These are phyloP conservation scores for Yponomeuta cagnagella DNA, from an alignment of 2,888 invertebrate genomes.

Conservation along the genomic window DNA sequence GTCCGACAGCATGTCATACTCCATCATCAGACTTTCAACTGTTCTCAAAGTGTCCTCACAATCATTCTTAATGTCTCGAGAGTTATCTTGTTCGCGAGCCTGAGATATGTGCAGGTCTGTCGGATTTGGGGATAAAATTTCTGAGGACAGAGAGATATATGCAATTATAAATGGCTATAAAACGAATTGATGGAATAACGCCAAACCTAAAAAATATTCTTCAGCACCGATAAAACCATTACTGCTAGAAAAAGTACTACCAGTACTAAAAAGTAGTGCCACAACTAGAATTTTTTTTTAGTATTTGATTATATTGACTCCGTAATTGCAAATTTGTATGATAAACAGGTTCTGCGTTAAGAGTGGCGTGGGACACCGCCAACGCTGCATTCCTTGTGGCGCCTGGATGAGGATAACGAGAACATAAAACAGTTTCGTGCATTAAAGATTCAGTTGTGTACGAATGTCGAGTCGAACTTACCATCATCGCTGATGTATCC, in stretches of 20 bases:
- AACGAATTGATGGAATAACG: neutral
- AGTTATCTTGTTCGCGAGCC: neutral
- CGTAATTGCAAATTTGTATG: neutral
- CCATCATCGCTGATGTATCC: neutral
- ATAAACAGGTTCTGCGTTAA: no score
- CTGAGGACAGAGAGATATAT: neutral
- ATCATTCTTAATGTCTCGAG: conserved; percentile 29
- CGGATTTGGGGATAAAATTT: neutral
- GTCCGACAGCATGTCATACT: conserved; percentile 44
- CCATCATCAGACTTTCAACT: conserved; percentile 41
- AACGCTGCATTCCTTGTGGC: no score
- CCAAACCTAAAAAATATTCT: neutral
- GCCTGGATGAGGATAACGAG: no score
- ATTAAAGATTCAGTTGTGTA: no score
- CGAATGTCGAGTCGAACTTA: neutral
- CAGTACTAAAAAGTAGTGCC: no score
- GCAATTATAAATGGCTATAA: neutral
- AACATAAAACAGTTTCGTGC: no score
- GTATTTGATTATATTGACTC: neutral
- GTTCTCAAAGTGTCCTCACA: conserved; percentile 38
- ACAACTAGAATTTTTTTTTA: no score
- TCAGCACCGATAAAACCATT: neutral
- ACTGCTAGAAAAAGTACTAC: no score
- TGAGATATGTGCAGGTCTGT: neutral
- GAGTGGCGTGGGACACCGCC: no score